Conservation (phyloP, 2,888 invertebrate species). For the Lissonota sp. region DNA sequence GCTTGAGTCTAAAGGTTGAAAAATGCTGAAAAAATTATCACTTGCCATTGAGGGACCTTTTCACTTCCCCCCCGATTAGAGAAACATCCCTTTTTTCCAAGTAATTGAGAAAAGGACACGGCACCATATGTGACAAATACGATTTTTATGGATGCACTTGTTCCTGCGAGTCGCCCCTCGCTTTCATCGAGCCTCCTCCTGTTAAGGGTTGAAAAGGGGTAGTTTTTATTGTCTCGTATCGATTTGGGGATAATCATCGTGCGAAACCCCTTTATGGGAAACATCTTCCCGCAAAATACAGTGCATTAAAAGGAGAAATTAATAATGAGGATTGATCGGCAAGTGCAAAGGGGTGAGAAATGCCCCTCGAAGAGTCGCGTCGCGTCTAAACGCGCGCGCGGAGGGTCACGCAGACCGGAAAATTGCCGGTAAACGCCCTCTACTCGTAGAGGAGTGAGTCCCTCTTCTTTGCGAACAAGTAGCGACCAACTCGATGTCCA, state of each 20-base stretch:
- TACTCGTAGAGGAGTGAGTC: constrained; percentile 65
- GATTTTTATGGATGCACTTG: constrained; percentile 47
- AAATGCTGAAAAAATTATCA: constrained; percentile 23
- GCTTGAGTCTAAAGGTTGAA: constrained; percentile 45
- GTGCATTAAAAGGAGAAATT: constrained; percentile 2
- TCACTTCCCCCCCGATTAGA: constrained; percentile 28
- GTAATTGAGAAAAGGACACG: constrained; percentile 75
- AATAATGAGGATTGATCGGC: constrained; percentile 20
- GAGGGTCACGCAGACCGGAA: constrained; percentile 51
- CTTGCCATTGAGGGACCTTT: constrained; percentile 24
- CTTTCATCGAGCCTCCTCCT: background rate
- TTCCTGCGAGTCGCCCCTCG: background rate
- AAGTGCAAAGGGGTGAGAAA: constrained; percentile 44
- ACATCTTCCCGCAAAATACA: constrained; percentile 26
- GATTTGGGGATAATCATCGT: constrained; percentile 29
- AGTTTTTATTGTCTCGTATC: background rate
- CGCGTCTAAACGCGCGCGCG: constrained; percentile 29
- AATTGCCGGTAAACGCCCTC: constrained; percentile 61
- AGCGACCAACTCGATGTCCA: constrained; percentile 38
- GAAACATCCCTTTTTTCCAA: constrained; percentile 54
- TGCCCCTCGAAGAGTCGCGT: constrained; percentile 20
- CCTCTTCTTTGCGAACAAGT: constrained; percentile 62
- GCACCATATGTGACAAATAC: constrained; percentile 54
- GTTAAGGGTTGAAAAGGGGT: constrained; percentile 13
- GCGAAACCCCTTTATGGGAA: constrained; percentile 9